Base-by-base conservation (phyloP, 2,797 vertebrate species). In the Micropoecilia bifurca region DNA sequence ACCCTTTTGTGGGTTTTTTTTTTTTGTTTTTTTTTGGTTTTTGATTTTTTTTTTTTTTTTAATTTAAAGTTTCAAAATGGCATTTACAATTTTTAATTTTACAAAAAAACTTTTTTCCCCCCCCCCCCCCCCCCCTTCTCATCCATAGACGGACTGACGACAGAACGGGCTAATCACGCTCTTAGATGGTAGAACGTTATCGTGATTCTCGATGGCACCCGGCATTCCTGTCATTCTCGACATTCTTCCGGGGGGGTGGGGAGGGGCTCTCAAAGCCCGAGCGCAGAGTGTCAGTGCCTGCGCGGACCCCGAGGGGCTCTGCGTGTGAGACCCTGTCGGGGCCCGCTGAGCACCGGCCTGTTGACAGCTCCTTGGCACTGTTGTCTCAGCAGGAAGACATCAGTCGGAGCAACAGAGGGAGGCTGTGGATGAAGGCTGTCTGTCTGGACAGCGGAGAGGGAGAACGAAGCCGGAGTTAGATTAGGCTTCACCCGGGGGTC, bases 311-410 rank as follows among this genome's bases (percentile, higher is more conserved):
- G 53, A 81, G 84, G 87, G 86, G 84, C 87, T 89, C 85, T 22
- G 78, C 80, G 73, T 82, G 85, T 89, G 97, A 95, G 96, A 94
- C 80, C 2, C 53, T n/a, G 83, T 71, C 78, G 63, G 76, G 88
- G 93, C 93, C 95, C 90, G 95, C 96, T 95, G 96, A 96, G 96
- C 95, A 28, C 94, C 90, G 94, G 94, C 85, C 95, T 94, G 97
- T 96, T 97, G 97, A 98, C 97, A 97, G 96, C 92, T 96, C 94
- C 96, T 97, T 97, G 96, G 95, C 97, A 96, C 96, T 96, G 96
- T 97, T 96, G 96, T 97, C 97, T 96, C 98, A 97, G 97, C 97
- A 97, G 97, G 97, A 97, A 97, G 95, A 96, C 97, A 97, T 98
- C 96, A 96, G 97, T 97, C 95, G 96, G 95, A 97, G 97, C 96